These are phyloP conservation scores for Exocentrus adspersus DNA, from an alignment of 2,888 invertebrate species.

Conservation along the genomic window DNA sequence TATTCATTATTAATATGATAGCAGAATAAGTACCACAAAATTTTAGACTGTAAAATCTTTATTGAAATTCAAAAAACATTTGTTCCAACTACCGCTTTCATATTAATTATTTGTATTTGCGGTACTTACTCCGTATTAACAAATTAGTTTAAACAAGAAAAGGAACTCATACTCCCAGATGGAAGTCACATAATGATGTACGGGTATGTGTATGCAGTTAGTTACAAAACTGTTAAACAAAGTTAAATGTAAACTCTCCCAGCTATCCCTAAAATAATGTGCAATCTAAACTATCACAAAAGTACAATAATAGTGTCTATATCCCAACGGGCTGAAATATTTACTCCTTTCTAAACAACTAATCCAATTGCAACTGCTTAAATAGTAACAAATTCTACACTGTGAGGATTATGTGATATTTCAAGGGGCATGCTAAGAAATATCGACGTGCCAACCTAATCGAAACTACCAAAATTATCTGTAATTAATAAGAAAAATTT, in stretches of 20 bases:
- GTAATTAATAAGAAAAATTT: too few species aligned
- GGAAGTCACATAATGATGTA: neutral
- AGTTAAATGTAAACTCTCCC: constrained; percentile 35
- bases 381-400: constrained; percentile 35
- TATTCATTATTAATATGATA: too few species aligned
- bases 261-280: constrained; percentile 41
- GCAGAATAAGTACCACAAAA: too few species aligned
- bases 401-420: constrained; percentile 35
- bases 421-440: constrained; percentile 35
- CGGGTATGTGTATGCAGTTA: constrained; percentile 33
- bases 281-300: constrained; percentile 41
- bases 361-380: constrained; percentile 34
- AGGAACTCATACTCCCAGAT: neutral
- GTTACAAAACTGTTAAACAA: constrained; percentile 37
- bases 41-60: too few species aligned
- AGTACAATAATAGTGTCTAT: constrained; percentile 39
- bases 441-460: too few species aligned
- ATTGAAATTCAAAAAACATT: too few species aligned
- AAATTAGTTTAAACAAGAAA: neutral
- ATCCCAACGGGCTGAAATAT: constrained; percentile 33
- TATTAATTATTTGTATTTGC: too few species aligned
- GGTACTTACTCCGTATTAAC: too few species aligned
- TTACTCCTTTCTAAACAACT: constrained; percentile 40
- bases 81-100: too few species aligned
- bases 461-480: too few species aligned